Conservation (phyloP, 2,888 invertebrate species). For the Lasioglossum marginatum region DNA sequence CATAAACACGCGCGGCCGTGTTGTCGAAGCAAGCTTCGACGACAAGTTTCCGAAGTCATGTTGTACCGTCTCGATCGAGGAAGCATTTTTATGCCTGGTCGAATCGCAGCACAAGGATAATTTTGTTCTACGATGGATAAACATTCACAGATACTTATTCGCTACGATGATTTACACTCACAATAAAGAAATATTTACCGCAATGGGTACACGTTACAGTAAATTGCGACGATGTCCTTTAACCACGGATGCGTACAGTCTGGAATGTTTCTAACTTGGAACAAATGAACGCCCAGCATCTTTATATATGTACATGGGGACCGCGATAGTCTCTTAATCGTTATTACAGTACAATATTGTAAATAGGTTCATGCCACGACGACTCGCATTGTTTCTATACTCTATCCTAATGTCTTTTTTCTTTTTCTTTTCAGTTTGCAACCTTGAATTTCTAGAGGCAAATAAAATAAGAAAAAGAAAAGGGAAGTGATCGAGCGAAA, state of each 20-base stretch:
- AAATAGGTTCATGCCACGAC: conserved; percentile 28
- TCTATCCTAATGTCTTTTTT: conserved; percentile 15
- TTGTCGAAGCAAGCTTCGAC: not conserved
- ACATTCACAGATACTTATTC: conserved; percentile 30
- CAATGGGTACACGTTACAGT: conserved; percentile 7
- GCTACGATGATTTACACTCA: conserved; percentile 28
- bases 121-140: conserved; percentile 12
- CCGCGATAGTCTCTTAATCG: not conserved
- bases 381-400: conserved; percentile 2
- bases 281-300: conserved; percentile 8
- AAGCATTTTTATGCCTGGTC: not conserved
- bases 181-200: conserved; percentile 25
- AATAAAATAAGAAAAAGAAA: conserved; percentile 11
- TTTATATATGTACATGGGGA: conserved; percentile 16
- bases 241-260: conserved; percentile 17
- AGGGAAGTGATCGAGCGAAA: not conserved
- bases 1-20: not conserved
- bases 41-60: not conserved
- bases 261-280: conserved; percentile 6
- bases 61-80: conserved; percentile 20
- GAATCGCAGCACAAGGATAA: conserved; percentile 5
- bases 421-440: conserved; percentile 33
- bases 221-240: conserved; percentile 3
- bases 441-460: conserved; percentile 38
- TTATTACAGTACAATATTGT: conserved; percentile 19